Conservation (phyloP, 2,888 invertebrate species). For the Perizoma affinitatum region DNA sequence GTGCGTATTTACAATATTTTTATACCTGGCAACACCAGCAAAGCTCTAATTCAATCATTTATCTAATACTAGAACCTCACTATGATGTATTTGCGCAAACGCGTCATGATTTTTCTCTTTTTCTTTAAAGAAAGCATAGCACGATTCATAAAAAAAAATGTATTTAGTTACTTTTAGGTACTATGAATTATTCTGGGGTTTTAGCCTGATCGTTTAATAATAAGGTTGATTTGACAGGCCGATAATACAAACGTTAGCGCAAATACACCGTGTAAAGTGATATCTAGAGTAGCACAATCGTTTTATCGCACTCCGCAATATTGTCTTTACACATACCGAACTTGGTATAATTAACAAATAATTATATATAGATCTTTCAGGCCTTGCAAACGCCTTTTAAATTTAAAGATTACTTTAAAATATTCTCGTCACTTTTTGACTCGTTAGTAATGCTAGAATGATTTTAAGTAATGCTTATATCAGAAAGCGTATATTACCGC, state of each 20-base stretch:
- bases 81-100: background rate
- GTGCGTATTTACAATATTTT: slow-evolving; percentile 43
- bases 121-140: too few relatives aligned
- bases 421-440: too few relatives aligned
- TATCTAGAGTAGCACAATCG: slow-evolving; percentile 51
- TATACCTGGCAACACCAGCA: slow-evolving; percentile 46
- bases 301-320: slow-evolving; percentile 65
- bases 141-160: too few relatives aligned
- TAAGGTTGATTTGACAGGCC: background rate
- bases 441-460: too few relatives aligned
- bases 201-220: too few relatives aligned
- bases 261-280: background rate
- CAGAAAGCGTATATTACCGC: too few relatives aligned
- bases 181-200: too few relatives aligned
- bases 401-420: background rate
- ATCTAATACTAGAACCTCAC: slow-evolving; percentile 40
- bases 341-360: slow-evolving; percentile 12
- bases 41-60: slow-evolving; percentile 34
- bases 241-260: background rate
- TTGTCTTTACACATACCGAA: slow-evolving; percentile 53
- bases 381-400: too few relatives aligned
- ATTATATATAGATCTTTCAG: background rate
- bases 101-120: too few relatives aligned
- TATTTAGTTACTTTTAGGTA: too few relatives aligned
- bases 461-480: too few relatives aligned